These are phyloP conservation scores for Metellina segmentata DNA, from an alignment of 2,888 invertebrate genomes.

Conservation along the genomic window DNA sequence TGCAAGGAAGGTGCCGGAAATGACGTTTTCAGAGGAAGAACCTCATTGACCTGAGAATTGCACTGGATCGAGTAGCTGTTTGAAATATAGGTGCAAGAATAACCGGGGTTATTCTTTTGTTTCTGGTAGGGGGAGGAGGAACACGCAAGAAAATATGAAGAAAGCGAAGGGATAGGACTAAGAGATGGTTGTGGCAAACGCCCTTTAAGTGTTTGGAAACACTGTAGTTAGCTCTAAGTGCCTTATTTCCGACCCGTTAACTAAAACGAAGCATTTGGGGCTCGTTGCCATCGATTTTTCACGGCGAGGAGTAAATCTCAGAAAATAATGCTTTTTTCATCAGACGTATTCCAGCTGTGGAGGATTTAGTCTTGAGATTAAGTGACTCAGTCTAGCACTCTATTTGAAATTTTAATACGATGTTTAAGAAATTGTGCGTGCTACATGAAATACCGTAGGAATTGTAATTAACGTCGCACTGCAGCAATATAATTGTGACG, in stretches of 20 bases:
- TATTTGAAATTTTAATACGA: no score
- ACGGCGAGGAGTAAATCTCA: background rate
- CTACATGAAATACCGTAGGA: no score
- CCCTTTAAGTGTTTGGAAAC: constrained; percentile 9
- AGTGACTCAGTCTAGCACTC: no score
- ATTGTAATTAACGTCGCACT: no score
- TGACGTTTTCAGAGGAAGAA: constrained; percentile 30
- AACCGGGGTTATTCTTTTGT: no score
- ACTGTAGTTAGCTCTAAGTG: background rate
- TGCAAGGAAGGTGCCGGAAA: constrained; percentile 36
- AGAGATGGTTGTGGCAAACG: constrained; percentile 3
- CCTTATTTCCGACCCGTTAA: constrained; percentile 2
- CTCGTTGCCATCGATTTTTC: background rate
- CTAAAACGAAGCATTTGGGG: background rate
- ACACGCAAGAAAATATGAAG: background rate
- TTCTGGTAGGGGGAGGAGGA: background rate
- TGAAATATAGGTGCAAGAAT: background rate
- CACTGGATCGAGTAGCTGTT: constrained; percentile 1
- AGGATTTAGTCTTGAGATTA: background rate
- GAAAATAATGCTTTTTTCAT: background rate
- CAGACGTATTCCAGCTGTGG: background rate
- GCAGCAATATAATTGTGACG: no score
- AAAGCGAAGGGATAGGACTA: background rate
- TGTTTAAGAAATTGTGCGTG: no score
- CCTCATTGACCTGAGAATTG: constrained; percentile 52